phyloP scores from a whole-genome alignment of 2,797 vertebrate species.

The Danionella dracula region DNA sequence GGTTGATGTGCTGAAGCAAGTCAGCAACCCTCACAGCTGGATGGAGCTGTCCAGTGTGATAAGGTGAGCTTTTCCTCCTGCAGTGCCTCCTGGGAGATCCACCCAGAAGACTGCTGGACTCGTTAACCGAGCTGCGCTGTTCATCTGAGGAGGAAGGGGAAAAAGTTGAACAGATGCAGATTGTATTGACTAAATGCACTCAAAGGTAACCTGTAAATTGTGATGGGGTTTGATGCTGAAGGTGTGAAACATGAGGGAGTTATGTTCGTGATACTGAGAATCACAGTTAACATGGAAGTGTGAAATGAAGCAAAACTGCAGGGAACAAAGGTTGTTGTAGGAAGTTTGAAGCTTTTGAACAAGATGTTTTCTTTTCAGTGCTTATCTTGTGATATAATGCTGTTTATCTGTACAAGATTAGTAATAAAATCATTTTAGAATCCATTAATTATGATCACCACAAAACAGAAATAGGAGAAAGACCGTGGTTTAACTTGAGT shows the following conservation, averaged over 20 bases:
- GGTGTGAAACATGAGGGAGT: background rate
- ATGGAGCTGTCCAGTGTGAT: constrained; percentile 92
- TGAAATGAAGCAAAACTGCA: background rate
- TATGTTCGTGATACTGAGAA: background rate
- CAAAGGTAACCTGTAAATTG: constrained; percentile 2
- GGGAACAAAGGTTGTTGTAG: no score
- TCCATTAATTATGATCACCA: no score
- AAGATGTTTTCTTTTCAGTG: background rate
- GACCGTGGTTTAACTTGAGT: no score
- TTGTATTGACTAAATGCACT: background rate
- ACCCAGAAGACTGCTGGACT: constrained; percentile 88
- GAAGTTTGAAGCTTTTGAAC: no score
- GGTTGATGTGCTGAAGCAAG: constrained; percentile 95
- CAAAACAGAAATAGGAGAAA: no score
- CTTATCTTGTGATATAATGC: background rate
- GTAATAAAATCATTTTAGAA: no score
- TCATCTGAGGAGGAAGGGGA: constrained; percentile 67
- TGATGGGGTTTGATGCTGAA: background rate
- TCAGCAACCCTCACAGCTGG: constrained; percentile 89
- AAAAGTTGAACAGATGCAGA: background rate
- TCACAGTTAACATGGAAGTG: background rate
- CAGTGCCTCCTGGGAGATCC: constrained; percentile 80
- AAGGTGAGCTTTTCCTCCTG: constrained; percentile 85
- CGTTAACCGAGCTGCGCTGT: constrained; percentile 82
- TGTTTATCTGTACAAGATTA: background rate